phyloP scores from a whole-genome alignment of 2,797 vertebrate species.

The Pyrocephalus nanus region DNA sequence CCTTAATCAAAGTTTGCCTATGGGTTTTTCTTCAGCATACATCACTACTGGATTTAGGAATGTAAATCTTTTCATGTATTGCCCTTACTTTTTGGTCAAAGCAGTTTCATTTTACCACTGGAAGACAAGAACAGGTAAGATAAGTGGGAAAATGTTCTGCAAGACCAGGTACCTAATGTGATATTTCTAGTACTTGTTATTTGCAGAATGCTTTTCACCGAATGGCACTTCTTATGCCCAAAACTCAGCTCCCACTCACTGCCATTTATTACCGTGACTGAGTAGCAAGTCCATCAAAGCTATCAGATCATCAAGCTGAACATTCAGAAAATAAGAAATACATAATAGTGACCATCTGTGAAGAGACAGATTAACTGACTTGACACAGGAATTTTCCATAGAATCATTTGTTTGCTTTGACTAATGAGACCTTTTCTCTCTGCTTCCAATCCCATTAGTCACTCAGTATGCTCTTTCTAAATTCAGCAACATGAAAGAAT shows the following conservation, averaged over 20 bases:
- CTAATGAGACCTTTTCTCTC: constrained; percentile 41
- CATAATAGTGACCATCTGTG: not conserved
- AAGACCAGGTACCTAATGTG: not conserved
- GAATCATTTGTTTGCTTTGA: constrained; percentile 15
- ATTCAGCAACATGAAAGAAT: constrained; percentile 27
- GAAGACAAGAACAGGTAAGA: not conserved
- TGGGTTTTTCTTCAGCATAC: not conserved
- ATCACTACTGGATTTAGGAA: not conserved
- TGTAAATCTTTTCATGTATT: not conserved
- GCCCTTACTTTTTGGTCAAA: not conserved
- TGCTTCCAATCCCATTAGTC: constrained; percentile 39
- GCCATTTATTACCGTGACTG: not conserved
- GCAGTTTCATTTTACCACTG: not conserved
- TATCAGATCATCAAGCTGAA: not conserved
- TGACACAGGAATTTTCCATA: constrained; percentile 30
- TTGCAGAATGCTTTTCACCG: not conserved
- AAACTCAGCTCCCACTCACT: not conserved
- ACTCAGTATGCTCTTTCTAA: constrained; percentile 19
- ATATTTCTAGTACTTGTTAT: not conserved
- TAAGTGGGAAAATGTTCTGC: not conserved
- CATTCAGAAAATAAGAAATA: not conserved
- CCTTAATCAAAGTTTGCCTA: not conserved
- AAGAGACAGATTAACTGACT: not conserved
- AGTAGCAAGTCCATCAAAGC: not conserved
- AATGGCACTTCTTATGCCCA: not conserved